These are phyloP conservation scores for Bicyclus anynana DNA, from an alignment of 1,140 invertebrate genomes.

Conservation along the genomic window DNA sequence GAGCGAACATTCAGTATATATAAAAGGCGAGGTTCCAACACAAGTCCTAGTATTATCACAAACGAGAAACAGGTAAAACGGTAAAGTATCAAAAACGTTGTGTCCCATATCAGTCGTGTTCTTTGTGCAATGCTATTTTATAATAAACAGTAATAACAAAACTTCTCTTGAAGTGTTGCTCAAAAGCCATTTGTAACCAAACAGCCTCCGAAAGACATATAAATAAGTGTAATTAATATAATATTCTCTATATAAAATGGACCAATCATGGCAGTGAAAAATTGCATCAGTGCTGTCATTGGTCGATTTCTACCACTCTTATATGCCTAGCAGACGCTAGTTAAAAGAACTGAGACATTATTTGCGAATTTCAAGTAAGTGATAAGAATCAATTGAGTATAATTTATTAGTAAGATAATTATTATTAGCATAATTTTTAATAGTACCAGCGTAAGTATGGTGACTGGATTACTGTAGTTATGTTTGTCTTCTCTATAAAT, in stretches of 20 bases:
- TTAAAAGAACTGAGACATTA: slow-evolving; percentile 60
- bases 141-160: slow-evolving; percentile 69
- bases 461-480: not conserved
- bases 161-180: slow-evolving; percentile 74
- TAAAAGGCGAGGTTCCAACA: slow-evolving; percentile 61
- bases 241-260: slow-evolving; percentile 68
- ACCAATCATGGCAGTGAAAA: slow-evolving; percentile 73
- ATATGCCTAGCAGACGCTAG: slow-evolving; percentile 72
- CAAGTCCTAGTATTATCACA: slow-evolving; percentile 54
- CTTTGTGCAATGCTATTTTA: slow-evolving; percentile 72
- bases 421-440: not conserved
- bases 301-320: slow-evolving; percentile 70
- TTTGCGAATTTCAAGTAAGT: slow-evolving; percentile 52
- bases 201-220: slow-evolving; percentile 73
- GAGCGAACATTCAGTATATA: slow-evolving; percentile 55
- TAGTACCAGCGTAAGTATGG: not conserved
- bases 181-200: slow-evolving; percentile 66
- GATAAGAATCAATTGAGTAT: not conserved
- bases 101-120: slow-evolving; percentile 74
- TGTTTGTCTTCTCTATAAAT: not conserved
- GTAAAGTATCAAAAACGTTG: slow-evolving; percentile 73
- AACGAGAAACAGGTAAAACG: slow-evolving; percentile 71
- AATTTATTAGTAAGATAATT: not conserved
- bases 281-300: slow-evolving; percentile 67
- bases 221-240: slow-evolving; percentile 61